Percentiles rank a stretch among this genome's conserved stretches.
These are phyloP conservation scores for Zhuqinia jingwanae DNA, from an alignment of 2,888 invertebrate species.

Conservation along the genomic window DNA sequence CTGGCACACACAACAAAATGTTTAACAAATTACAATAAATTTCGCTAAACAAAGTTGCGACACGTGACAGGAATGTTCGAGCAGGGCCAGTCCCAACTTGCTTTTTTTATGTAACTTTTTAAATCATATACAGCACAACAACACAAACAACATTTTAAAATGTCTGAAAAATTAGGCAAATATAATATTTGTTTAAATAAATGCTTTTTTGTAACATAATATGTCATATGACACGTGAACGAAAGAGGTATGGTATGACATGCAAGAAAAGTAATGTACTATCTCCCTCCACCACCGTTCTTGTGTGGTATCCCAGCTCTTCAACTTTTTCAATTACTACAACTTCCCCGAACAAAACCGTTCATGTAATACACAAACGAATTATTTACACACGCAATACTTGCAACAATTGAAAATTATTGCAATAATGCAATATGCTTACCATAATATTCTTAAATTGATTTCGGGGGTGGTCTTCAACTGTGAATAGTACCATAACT, in stretches of 20 bases:
- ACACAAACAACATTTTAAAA: slow-evolving; percentile 8
- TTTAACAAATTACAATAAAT: slow-evolving; percentile 46
- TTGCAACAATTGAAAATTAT: not conserved
- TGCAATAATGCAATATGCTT: slow-evolving; percentile 16
- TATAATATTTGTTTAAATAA: slow-evolving; percentile 4
- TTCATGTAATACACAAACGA: not conserved
- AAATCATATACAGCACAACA: slow-evolving; percentile 1
- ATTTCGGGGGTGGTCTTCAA: slow-evolving; percentile 25
- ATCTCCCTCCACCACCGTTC: not conserved
- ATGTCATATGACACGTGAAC: not conserved
- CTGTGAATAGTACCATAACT: not conserved
- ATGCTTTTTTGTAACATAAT: slow-evolving; percentile 3
- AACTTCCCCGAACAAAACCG: slow-evolving; percentile 32
- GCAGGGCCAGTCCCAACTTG: slow-evolving; percentile 34
- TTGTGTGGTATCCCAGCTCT: not conserved
- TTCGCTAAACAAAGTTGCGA: slow-evolving; percentile 6
- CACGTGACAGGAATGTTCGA: slow-evolving; percentile 29
- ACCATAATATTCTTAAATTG: not conserved
- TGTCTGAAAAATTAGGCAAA: too few relatives aligned
- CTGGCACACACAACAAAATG: slow-evolving; percentile 6
- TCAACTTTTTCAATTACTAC: not conserved
- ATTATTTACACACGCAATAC: not conserved
- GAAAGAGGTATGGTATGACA: not conserved
- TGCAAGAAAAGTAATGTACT: not conserved
- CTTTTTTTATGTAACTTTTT: slow-evolving; percentile 16